These are phyloP conservation scores for Sacculina carcini DNA, from an alignment of 2,888 invertebrate genomes.

Conservation along the genomic window DNA sequence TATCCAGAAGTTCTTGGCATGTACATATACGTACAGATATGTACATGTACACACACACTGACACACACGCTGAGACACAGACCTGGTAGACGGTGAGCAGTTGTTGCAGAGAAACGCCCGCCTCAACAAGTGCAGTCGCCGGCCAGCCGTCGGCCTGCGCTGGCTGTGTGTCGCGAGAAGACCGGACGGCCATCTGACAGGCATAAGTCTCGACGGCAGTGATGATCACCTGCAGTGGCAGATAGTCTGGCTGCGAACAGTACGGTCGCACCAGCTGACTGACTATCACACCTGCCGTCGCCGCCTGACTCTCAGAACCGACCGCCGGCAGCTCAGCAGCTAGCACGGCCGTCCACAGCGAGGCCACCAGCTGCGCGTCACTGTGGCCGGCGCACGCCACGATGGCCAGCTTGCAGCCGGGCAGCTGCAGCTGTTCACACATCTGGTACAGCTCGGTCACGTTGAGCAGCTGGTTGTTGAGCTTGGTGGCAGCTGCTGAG, in stretches of 20 bases:
- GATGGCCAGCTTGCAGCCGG: slow-evolving; percentile 83
- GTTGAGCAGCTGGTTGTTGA: slow-evolving; percentile 58
- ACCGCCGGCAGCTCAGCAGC: not conserved
- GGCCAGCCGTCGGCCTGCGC: slow-evolving; percentile 18
- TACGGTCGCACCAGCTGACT: slow-evolving; percentile 40
- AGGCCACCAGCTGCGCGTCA: slow-evolving; percentile 60
- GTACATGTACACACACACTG: slow-evolving; percentile 77
- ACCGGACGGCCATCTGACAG: slow-evolving; percentile 12
- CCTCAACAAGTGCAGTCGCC: slow-evolving; percentile 28
- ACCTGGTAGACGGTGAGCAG: slow-evolving; percentile 54
- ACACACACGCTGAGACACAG: not conserved
- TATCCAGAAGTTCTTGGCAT: too few relatives aligned
- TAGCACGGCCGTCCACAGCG: slow-evolving; percentile 61
- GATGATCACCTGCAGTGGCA: slow-evolving; percentile 13
- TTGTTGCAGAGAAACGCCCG: slow-evolving; percentile 47
- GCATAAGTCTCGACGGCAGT: slow-evolving; percentile 4
- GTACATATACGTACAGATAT: slow-evolving; percentile 58
- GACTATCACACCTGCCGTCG: slow-evolving; percentile 24
- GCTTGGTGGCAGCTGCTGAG: slow-evolving; percentile 30
- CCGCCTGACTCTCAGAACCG: not conserved
- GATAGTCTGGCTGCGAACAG: not conserved
- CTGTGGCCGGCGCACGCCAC: slow-evolving; percentile 81
- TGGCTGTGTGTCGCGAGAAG: slow-evolving; percentile 20
- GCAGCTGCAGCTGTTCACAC: slow-evolving; percentile 63
- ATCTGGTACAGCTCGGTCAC: slow-evolving; percentile 51